Evolutionary conservation across 1,140 invertebrate genomes (phyloP), one percentile per base, ranked within the genome.

Genomic region (Drosophila rufa): DNA sequence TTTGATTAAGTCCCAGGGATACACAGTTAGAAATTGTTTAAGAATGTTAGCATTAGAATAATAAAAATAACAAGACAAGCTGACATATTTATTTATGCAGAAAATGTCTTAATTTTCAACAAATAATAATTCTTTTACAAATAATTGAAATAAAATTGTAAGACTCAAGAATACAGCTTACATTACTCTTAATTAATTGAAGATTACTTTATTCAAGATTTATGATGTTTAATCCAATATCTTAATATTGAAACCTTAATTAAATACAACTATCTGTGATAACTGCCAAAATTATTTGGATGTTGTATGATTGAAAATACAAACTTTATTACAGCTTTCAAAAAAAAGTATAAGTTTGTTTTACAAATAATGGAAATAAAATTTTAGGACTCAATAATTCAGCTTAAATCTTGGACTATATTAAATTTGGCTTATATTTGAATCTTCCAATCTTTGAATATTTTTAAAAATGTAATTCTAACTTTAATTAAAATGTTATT

Each of bases 1-100:
- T 91, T 91, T 90, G 86, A 91, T 90, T 90, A 91, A 85, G 73
- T 47, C 45, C 25, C 42, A 40, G 59, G 2, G 4, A 3, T 38
- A 36, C 45, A 27, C 43, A 17, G 38, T 6, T 2, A 71, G 33
- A 71, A 67, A 25, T 58, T 12, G 0, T 25, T 6, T 22, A 40
- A 22, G 22, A 7, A 3, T 25, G 22, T 25, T 25, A 3, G 3
- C 3, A 25, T 25, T 4, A 25, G 22, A 25, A 3, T 25, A 25
- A 25, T 25, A 25, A 25, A 4, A 25, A 25, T 25, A 25, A 25
- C 22, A 25, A 22, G 22, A 22, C 22, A 2, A 22, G 22, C 22
- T 22, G 19, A 19, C 19, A 19, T 1, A 19, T 19, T 22, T 22
- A 22, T 22, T 2, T 22, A 22, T 22, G 22, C 22, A 22, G 22